Evolutionary conservation across 2,888 invertebrate genomes (phyloP), one percentile per base, ranked within the genome.

Genomic region (Tyria jacobaeae): DNA sequence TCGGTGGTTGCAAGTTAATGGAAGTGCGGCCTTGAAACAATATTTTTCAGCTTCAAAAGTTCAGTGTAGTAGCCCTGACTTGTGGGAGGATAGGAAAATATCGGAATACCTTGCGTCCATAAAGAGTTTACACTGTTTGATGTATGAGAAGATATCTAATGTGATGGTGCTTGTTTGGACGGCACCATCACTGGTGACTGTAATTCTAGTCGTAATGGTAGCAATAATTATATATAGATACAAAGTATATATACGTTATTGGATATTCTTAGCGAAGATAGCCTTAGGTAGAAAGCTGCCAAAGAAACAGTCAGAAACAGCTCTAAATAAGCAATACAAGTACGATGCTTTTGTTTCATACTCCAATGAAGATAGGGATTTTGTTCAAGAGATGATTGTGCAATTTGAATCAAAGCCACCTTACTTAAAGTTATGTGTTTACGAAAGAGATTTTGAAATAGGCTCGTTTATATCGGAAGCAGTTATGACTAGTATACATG

Each of bases 381-480:
- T 96, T 78, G 95, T 96, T 5, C 86, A 94, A 21, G 91, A 95
- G 55, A 87, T 96, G 81, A 94, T 95, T 44, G 86, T 91, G 5
- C 94, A 95, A 79, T 81, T 96, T 60, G 96, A 96, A 83, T 93
- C 89, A 31, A 89, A 94, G 48, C 91, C 95, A 21, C 95, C 96
- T 0, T 93, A 89, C 77, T 92, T 95, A 21, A 95, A 95, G 72
- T 85, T 97, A 41, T 96, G 96, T 81, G 95, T 97, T 34, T 96
- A 96, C 76, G 96, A 96, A 78, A 89, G 96, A 66, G 96, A 96
- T 82, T 96, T 96, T 69, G 94, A 95, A 77, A 94, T 95, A 62
- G 96, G 96, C 4, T 91, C 95, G 1, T 92, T 95, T 67, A 95
- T 96, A 76, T 94, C 95, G 0, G 96, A 96, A 78, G 95, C 95